Percentiles rank a stretch among this genome's conserved stretches.
Evolutionary conservation across 2,113 vertebrate species (phyloP).

Genomic region (Fulmarus glacialis): DNA sequence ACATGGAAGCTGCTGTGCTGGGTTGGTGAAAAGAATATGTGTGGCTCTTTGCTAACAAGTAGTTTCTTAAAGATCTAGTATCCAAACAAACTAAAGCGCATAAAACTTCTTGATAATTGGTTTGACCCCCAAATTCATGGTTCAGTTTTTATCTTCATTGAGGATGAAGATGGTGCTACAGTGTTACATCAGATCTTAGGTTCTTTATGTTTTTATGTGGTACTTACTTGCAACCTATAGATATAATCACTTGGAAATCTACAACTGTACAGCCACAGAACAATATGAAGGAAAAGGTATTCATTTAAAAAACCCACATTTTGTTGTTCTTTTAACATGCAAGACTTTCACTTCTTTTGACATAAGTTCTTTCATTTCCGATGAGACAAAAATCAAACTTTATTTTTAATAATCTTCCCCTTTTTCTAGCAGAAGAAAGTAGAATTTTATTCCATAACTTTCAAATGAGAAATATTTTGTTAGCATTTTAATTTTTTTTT

Average conservation of each 20-base stretch:
- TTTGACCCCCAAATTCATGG: background rate
- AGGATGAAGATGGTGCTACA: background rate
- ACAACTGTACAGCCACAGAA: background rate
- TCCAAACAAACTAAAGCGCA: background rate
- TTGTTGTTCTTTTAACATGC: background rate
- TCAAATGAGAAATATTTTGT: background rate
- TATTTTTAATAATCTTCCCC: background rate
- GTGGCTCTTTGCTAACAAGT: background rate
- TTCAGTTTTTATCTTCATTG: background rate
- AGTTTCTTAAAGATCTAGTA: background rate
- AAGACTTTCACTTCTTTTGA: background rate
- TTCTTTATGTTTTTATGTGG: background rate
- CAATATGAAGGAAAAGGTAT: background rate
- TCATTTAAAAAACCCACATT: background rate
- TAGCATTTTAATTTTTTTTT: background rate
- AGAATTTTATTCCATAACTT: background rate
- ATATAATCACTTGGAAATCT: background rate
- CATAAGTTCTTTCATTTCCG: background rate
- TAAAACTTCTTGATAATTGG: background rate
- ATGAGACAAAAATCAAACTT: background rate
- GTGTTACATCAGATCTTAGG: background rate
- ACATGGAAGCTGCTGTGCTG: background rate
- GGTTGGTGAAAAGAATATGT: background rate
- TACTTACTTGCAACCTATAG: background rate
- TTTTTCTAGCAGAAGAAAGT: background rate